A percentile compares a stretch with the other conserved stretches of the same genome.
phyloP scores from a whole-genome alignment of 2,888 invertebrate genomes.

The Exephanes ischioxanthus region DNA sequence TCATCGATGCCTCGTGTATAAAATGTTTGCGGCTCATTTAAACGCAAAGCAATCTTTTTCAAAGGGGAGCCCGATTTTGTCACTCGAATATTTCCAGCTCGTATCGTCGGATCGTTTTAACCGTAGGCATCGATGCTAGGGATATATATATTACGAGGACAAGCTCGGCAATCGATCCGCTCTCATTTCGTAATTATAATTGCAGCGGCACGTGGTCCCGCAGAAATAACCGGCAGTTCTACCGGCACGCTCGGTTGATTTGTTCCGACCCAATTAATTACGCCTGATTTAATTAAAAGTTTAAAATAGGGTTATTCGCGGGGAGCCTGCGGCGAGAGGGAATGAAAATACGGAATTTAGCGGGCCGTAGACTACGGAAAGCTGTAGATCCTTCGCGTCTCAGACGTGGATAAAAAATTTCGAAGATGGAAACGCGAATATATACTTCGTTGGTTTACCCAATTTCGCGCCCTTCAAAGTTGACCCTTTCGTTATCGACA shows the following conservation, averaged over 20 bases:
- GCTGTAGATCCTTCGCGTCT: background rate
- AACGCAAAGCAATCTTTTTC: background rate
- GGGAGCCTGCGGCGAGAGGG: background rate
- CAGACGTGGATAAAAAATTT: background rate
- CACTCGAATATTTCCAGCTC: background rate
- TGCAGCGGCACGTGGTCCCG: constrained; percentile 1
- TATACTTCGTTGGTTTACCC: no score
- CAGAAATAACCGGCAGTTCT: constrained; percentile 12
- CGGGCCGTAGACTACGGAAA: background rate
- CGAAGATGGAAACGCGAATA: no score
- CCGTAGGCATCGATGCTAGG: background rate
- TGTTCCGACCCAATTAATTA: constrained; percentile 53
- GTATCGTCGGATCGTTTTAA: background rate
- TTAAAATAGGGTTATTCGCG: background rate
- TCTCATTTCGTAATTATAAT: constrained; percentile 26
- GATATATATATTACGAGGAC: background rate
- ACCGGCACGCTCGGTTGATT: constrained; percentile 14
- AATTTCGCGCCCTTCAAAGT: no score
- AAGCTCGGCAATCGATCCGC: constrained; percentile 2
- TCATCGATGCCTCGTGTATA: no score
- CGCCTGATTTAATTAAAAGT: constrained; percentile 65
- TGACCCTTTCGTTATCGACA: no score
- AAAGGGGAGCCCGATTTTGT: background rate
- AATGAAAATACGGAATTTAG: constrained; percentile 37
- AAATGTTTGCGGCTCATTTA: no score